Conservation (phyloP, 1,140 invertebrate species). For the Drosophila sp. region DNA sequence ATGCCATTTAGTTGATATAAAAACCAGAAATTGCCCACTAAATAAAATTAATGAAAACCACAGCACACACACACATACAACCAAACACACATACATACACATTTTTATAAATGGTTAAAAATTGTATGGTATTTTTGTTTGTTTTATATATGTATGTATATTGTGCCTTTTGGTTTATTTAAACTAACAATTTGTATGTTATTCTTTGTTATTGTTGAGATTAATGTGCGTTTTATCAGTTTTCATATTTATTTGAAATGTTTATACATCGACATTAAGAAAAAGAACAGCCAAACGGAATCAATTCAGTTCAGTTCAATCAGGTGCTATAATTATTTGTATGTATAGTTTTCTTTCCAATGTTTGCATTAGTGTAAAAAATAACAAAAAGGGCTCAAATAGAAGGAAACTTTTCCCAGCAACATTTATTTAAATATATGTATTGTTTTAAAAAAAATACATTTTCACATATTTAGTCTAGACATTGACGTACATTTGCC, state of each 20-base stretch:
- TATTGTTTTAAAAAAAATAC: too few species aligned
- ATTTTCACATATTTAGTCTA: too few species aligned
- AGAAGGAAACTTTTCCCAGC: too few species aligned
- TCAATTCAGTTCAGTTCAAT: neutral
- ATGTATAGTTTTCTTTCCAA: neutral
- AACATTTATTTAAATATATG: too few species aligned
- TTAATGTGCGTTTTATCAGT: constrained; percentile 61
- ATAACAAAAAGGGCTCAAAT: too few species aligned
- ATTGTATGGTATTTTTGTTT: neutral
- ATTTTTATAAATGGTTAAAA: neutral
- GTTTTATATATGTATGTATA: neutral
- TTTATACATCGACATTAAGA: constrained; percentile 29
- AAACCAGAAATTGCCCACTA: constrained; percentile 14
- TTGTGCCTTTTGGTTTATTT: constrained; percentile 45
- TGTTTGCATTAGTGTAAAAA: neutral
- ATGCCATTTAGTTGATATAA: neutral
- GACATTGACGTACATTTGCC: too few species aligned
- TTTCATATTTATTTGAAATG: constrained; percentile 45
- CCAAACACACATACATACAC: neutral
- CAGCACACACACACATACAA: too few species aligned
- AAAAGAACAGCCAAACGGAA: neutral
- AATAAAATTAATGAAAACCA: neutral
- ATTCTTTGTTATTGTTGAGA: constrained; percentile 59
- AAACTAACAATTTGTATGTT: constrained; percentile 56
- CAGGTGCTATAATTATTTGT: constrained; percentile 36